Conservation (phyloP, 2,797 vertebrate species). For the Nannoperca australis region DNA sequence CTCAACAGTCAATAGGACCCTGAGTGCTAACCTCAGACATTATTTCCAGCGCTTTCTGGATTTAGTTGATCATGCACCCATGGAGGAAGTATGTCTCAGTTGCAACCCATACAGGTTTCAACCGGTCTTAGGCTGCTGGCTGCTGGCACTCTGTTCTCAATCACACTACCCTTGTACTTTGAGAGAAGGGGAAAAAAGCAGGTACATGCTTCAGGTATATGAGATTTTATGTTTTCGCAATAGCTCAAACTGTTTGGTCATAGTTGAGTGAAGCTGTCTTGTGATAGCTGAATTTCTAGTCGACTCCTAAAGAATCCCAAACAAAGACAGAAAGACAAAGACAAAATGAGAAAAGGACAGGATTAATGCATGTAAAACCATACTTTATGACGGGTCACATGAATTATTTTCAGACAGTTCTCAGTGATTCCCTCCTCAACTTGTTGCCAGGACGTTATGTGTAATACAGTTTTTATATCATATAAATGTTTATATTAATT, state of each 20-base stretch:
- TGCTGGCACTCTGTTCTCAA: constrained; percentile 53
- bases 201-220: not conserved
- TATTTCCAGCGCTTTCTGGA: constrained; percentile 70
- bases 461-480: not conserved
- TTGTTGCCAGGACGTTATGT: not conserved
- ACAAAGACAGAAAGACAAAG: constrained; percentile 9
- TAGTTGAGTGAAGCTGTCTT: constrained; percentile 7
- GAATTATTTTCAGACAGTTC: not conserved
- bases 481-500: not conserved
- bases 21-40: constrained; percentile 50
- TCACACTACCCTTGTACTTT: constrained; percentile 68
- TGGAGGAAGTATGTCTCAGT: constrained; percentile 76
- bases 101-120: constrained; percentile 80
- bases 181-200: constrained; percentile 25
- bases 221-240: constrained; percentile 10
- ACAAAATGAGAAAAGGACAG: not conserved
- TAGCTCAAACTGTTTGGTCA: constrained; percentile 20
- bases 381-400: not conserved
- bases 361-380: not conserved
- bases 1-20: constrained; percentile 64
- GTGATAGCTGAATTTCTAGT: not conserved
- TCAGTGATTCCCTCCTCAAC: not conserved
- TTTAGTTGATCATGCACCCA: constrained; percentile 69
- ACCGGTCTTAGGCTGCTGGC: constrained; percentile 79
- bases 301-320: not conserved